Percentiles rank a stretch among this genome's conserved stretches.
Conservation (phyloP, 2,113 vertebrate genomes). For the Pteronura brasiliensis region DNA sequence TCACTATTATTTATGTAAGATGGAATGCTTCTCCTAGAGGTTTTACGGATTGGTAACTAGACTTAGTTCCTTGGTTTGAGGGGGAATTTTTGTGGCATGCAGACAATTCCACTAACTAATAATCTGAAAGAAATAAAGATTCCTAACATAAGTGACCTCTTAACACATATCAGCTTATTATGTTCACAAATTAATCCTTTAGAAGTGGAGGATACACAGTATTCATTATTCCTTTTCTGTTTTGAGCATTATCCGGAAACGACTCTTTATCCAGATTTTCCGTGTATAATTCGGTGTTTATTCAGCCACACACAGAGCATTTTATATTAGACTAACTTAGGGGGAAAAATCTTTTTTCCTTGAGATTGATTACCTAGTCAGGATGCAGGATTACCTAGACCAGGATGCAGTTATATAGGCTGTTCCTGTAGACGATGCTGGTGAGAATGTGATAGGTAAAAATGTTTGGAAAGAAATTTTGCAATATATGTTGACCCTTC, state of each 20-base stretch:
- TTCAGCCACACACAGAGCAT: neutral
- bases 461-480: constrained; percentile 1
- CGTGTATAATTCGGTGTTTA: neutral
- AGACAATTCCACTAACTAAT: neutral
- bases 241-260: neutral
- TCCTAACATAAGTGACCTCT: neutral
- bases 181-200: neutral
- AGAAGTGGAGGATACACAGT: neutral
- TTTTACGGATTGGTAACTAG: neutral
- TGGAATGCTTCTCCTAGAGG: neutral
- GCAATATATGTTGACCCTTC: neutral
- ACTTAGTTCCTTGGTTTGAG: neutral
- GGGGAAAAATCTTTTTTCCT: neutral
- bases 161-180: neutral
- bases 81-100: neutral
- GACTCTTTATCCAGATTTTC: neutral
- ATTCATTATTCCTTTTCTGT: neutral
- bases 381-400: too few relatives aligned
- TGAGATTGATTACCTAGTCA: neutral
- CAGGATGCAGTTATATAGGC: neutral
- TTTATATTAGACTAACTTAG: neutral
- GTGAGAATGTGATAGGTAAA: neutral
- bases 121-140: neutral
- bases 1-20: neutral
- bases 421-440: neutral